A percentile compares a stretch with the other conserved stretches of the same genome.
phyloP scores from a whole-genome alignment of 2,113 vertebrate species.

The Hippolais icterina region DNA sequence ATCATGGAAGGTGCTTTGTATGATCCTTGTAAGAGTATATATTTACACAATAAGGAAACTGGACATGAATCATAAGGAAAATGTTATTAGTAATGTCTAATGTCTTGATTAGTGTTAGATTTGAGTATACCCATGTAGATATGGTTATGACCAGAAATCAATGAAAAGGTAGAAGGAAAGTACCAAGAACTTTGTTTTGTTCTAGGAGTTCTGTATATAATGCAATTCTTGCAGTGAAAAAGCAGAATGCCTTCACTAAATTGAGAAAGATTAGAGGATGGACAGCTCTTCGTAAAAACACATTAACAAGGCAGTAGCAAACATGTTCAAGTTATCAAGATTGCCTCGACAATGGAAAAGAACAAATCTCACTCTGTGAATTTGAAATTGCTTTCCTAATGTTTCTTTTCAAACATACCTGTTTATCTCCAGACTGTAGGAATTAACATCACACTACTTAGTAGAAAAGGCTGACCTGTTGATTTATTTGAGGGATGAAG shows the following conservation, averaged over 20 bases:
- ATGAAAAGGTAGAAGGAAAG: not conserved
- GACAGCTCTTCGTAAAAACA: not conserved
- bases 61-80: not conserved
- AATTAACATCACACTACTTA: not conserved
- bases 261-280: not conserved
- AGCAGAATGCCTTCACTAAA: not conserved
- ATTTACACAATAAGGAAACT: not conserved
- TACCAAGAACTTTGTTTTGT: not conserved
- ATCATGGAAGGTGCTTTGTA: not conserved
- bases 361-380: not conserved
- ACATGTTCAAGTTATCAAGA: not conserved
- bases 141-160: not conserved
- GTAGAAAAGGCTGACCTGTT: not conserved
- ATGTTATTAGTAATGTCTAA: no score
- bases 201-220: not conserved
- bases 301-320: not conserved
- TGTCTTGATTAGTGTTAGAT: not conserved
- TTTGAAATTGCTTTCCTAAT: conserved; percentile 1
- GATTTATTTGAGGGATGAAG: not conserved
- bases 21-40: not conserved
- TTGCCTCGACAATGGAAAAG: not conserved
- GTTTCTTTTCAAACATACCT: not conserved
- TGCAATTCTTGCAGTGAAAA: not conserved
- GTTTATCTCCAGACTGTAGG: not conserved
- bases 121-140: not conserved